phyloP scores from a whole-genome alignment of 2,797 vertebrate genomes.

The Passerculus sandwichensis region DNA sequence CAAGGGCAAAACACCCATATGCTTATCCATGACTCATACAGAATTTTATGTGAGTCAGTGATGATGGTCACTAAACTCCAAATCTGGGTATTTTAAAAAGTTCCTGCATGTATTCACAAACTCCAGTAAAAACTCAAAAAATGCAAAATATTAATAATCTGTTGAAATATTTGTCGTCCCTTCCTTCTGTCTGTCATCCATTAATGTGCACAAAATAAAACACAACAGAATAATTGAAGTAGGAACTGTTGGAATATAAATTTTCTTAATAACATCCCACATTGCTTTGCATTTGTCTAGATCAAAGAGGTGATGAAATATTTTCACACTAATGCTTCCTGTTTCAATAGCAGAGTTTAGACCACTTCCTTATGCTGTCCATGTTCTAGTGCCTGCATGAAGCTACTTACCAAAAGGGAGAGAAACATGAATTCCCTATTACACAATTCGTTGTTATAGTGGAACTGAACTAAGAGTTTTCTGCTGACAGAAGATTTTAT shows the following conservation, averaged over 20 bases:
- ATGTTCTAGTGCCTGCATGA: neutral
- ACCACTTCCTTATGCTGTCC: neutral
- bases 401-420: neutral
- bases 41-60: neutral
- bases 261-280: neutral
- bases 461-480: neutral
- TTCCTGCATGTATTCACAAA: neutral
- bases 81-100: neutral
- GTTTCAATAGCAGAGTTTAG: neutral
- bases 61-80: neutral
- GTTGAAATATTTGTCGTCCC: neutral
- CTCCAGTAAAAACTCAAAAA: neutral
- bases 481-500: neutral
- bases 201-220: neutral
- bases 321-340: neutral
- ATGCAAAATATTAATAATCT: neutral
- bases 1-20: neutral
- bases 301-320: neutral
- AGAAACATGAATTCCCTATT: neutral
- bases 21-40: neutral
- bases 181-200: neutral
- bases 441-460: neutral
- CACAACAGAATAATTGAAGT: neutral
- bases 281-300: neutral
- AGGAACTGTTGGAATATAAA: neutral